Base-by-base conservation (phyloP, 37 sponge, comb jelly and placozoan genomes). In the Eunapius fragilis region DNA sequence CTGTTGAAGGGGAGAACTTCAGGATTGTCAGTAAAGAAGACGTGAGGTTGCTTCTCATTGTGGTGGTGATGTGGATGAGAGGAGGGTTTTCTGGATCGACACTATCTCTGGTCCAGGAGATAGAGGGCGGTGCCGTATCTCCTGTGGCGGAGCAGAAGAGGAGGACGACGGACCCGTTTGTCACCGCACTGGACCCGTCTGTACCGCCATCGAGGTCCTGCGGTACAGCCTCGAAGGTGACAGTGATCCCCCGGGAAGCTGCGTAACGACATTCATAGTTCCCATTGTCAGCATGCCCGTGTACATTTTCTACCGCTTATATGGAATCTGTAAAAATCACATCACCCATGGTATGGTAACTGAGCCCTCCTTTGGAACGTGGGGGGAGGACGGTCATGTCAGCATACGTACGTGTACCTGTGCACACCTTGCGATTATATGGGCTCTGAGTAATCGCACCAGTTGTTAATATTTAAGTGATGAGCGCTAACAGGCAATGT, bases 81-180 rank as follows among this genome's bases (percentile, higher is more conserved):
- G 88, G 88, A 32, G 82, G 73, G 68, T 70, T 75, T 22, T 37
- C 41, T 27, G 82, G 37, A 25, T 38, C 22, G 69, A 2, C 35
- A 14, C 81, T 69, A 81, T 81, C 34, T 58, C 41, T 81, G 25
- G n/a, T 67, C 88, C 88, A 87, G 27, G 82, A 76, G 30, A 87
- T 23, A 25, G 58, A n/a, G 0, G 84, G 79, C 24, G 36, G 31
- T 25, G 80, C n/a, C 34, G 74, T 28, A 35, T 23, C 49, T 3
- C 35, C 47, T 6, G 28, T 76, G 24, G 70, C 86, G 31, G 78
- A 37, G 70, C 88, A 87, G 82, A 75, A 58, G 37, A 80, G 37
- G 68, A 34, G 50, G 35, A 87, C 37, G n/a, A 87, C 88, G 19
- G 88, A 74, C 19, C 88, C 88, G 47, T 73, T 36, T 34, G 74